A percentile compares a stretch with the other conserved stretches of the same genome.
phyloP scores from a whole-genome alignment of 2,797 vertebrate species.

The Danionella dracula region DNA sequence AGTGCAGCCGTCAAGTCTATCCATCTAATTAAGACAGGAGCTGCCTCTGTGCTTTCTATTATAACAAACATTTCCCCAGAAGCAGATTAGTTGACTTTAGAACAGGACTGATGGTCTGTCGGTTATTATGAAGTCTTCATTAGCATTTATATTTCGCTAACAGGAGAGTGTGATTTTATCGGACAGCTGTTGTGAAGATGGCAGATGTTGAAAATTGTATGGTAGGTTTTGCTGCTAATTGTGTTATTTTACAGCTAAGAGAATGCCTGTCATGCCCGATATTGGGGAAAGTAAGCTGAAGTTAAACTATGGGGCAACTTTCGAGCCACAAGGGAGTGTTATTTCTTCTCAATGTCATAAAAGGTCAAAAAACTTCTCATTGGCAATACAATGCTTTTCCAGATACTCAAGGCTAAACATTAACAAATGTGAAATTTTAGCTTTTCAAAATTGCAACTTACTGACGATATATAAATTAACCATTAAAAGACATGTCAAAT shows the following conservation, averaged over 20 bases:
- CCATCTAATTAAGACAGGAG: slow-evolving; percentile 45
- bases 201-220: not conserved
- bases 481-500: too few relatives aligned
- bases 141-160: not conserved
- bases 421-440: too few relatives aligned
- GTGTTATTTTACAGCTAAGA: not conserved
- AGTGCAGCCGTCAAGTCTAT: slow-evolving; percentile 35
- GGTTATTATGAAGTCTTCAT: not conserved
- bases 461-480: too few relatives aligned
- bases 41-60: slow-evolving; percentile 25
- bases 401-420: too few relatives aligned
- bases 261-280: not conserved
- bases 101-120: not conserved
- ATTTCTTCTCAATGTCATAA: not conserved
- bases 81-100: slow-evolving; percentile 23
- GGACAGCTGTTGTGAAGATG: not conserved
- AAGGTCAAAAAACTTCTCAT: not conserved
- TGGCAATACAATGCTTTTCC: too few relatives aligned
- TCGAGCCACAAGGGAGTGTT: not conserved
- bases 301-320: not conserved
- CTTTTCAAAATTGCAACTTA: too few relatives aligned
- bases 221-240: slow-evolving; percentile 6
- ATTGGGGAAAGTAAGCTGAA: not conserved
- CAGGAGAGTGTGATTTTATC: not conserved
- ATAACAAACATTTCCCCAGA: slow-evolving; percentile 6